phyloP scores from a whole-genome alignment of 2,113 vertebrate genomes.

The Osmerus mordax region DNA sequence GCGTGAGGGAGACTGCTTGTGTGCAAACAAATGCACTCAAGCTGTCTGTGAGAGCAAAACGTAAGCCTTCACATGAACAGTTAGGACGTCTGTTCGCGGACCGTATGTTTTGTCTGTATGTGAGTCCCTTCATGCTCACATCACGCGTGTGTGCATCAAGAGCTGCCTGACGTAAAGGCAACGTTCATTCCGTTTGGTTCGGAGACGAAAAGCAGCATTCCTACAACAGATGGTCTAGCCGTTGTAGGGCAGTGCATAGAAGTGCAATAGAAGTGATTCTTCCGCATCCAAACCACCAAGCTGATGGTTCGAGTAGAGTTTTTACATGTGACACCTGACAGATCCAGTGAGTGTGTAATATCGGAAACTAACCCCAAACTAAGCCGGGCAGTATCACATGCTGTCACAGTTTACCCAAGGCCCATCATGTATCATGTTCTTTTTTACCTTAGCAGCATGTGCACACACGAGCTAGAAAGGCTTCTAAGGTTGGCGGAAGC shows the following conservation, averaged over 20 bases:
- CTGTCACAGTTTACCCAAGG: constrained; percentile 60
- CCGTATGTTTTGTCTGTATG: too few relatives aligned
- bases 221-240: constrained; percentile 55
- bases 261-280: constrained; percentile 59
- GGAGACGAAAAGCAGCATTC: constrained; percentile 58
- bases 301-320: constrained; percentile 49
- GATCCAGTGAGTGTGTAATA: constrained; percentile 57
- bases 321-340: constrained; percentile 52
- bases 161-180: background rate
- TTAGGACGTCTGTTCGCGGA: too few relatives aligned
- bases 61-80: constrained; percentile 35
- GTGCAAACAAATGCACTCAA: background rate
- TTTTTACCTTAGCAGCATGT: constrained; percentile 62
- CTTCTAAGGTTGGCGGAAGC: constrained; percentile 43
- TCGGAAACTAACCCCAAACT: constrained; percentile 51
- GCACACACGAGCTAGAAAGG: constrained; percentile 43
- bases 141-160: too few relatives aligned
- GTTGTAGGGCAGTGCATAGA: constrained; percentile 62
- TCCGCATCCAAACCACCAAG: constrained; percentile 59
- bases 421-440: constrained; percentile 53
- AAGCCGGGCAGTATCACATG: constrained; percentile 46
- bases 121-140: too few relatives aligned
- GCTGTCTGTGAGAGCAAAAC: constrained; percentile 40
- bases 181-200: constrained; percentile 62
- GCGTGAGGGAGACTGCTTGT: constrained; percentile 4